Evolutionary conservation across 2,888 invertebrate genomes (phyloP).

Genomic region (Trissoscelio sp.): DNA sequence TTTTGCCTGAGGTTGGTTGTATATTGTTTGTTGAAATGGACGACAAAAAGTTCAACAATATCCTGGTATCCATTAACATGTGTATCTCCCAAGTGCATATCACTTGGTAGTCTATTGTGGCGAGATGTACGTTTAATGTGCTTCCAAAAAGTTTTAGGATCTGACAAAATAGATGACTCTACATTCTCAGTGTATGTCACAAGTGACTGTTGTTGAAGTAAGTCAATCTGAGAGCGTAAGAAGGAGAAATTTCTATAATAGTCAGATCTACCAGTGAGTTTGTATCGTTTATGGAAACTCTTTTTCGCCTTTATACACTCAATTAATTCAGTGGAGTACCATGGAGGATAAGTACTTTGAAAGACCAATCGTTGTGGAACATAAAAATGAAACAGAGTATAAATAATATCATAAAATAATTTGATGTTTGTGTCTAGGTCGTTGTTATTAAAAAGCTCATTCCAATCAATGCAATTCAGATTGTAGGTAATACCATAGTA

Average conservation of each 20-base stretch:
- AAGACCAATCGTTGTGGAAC: neutral
- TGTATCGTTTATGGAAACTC: neutral
- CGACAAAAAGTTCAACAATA: neutral
- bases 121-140: neutral
- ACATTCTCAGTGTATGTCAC: neutral
- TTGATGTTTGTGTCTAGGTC: neutral
- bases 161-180: neutral
- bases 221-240: neutral
- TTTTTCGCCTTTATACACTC: slow-evolving; percentile 2
- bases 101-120: neutral
- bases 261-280: neutral
- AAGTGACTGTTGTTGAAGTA: neutral
- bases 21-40: no score
- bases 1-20: no score
- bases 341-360: slow-evolving; percentile 2
- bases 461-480: slow-evolving; percentile 7
- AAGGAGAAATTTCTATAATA: neutral
- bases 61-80: neutral
- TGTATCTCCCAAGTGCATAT: neutral
- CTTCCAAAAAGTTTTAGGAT: neutral
- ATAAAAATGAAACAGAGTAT: neutral
- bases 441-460: neutral
- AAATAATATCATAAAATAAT: neutral
- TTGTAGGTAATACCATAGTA: neutral
- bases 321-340: neutral